These are phyloP conservation scores for Bemisia tabaci DNA, from an alignment of 1,140 invertebrate genomes.

Conservation along the genomic window DNA sequence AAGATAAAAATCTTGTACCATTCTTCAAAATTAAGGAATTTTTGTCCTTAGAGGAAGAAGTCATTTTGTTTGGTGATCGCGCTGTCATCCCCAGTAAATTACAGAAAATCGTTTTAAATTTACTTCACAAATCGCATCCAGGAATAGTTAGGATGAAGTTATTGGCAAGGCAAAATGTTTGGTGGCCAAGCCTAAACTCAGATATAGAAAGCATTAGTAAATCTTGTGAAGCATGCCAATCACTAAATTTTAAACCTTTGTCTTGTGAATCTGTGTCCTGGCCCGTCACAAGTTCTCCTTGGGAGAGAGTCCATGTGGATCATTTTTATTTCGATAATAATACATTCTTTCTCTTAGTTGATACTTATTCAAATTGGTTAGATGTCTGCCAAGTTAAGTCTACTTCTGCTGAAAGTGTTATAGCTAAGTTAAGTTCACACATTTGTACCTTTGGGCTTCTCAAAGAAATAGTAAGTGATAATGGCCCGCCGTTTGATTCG, in stretches of 20 bases:
- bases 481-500: too few species aligned
- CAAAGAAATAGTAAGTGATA: too few species aligned
- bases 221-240: constrained; percentile 7
- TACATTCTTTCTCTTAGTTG: not conserved
- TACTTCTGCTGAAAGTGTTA: too few species aligned
- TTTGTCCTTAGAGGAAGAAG: constrained; percentile 16
- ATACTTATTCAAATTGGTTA: too few species aligned
- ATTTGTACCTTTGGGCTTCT: too few species aligned
- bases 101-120: constrained; percentile 20
- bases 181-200: constrained; percentile 33
- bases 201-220: constrained; percentile 28
- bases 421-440: too few species aligned
- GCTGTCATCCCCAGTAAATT: constrained; percentile 24
- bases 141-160: constrained; percentile 36
- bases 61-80: constrained; percentile 21
- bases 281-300: constrained; percentile 7
- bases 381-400: too few species aligned
- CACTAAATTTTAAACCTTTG: not conserved
- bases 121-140: constrained; percentile 32
- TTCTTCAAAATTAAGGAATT: constrained; percentile 8
- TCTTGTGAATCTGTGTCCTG: constrained; percentile 6
- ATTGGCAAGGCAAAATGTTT: constrained; percentile 32
- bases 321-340: constrained; percentile 30
- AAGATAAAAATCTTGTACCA: too few species aligned
- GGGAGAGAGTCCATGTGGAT: constrained; percentile 29